These are phyloP conservation scores for Lasioglossum villosulum DNA, from an alignment of 2,888 invertebrate species.

Conservation along the genomic window DNA sequence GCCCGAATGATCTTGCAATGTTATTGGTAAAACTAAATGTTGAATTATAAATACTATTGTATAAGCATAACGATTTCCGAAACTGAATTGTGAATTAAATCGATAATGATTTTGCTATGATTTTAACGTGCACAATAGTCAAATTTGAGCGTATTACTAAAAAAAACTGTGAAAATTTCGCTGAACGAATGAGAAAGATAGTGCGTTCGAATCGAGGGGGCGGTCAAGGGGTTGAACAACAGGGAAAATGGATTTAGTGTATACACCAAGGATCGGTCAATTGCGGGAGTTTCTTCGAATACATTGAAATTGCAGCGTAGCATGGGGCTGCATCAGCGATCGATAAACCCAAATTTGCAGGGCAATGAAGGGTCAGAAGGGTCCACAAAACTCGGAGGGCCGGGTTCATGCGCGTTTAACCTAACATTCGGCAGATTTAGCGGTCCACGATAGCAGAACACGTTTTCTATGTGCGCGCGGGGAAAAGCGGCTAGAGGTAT, in stretches of 20 bases:
- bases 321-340: slow-evolving; percentile 69
- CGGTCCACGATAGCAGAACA: slow-evolving; percentile 63
- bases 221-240: not conserved
- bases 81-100: not conserved
- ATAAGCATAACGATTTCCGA: not conserved
- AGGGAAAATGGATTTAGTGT: slow-evolving; percentile 4
- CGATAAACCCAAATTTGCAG: slow-evolving; percentile 71
- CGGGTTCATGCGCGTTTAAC: slow-evolving; percentile 61
- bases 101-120: not conserved
- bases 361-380: slow-evolving; percentile 66
- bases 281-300: slow-evolving; percentile 54
- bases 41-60: not conserved
- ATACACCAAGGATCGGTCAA: slow-evolving; percentile 19
- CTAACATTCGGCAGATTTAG: slow-evolving; percentile 67
- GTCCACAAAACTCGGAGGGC: slow-evolving; percentile 66
- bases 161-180: not conserved
- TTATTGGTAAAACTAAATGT: not conserved
- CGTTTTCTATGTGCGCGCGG: slow-evolving; percentile 65
- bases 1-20: not conserved
- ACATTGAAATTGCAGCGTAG: slow-evolving; percentile 60
- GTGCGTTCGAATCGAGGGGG: not conserved
- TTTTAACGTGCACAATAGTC: not conserved
- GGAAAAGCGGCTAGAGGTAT: slow-evolving; percentile 55
- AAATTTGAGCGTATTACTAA: not conserved
- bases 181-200: not conserved